A percentile compares a stretch with the other conserved stretches of the same genome.
Conservation (phyloP, 2,888 invertebrate species). For the Myathropa florea region DNA sequence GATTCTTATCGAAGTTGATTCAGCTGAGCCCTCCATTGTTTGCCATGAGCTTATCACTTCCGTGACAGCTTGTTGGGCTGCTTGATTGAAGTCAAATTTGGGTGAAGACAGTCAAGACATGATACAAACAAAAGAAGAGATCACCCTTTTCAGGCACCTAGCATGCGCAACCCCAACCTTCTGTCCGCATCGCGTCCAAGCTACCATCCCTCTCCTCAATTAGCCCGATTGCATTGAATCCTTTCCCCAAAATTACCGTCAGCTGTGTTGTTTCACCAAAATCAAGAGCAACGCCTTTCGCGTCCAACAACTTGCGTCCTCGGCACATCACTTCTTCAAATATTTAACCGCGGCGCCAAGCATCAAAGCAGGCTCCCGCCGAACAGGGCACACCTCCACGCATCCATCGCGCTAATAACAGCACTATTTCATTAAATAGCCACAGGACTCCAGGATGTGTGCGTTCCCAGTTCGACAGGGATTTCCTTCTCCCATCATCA, state of each 20-base stretch:
- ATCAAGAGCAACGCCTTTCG: conserved; percentile 47
- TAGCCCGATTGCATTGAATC: not conserved
- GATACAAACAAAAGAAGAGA: too few relatives aligned
- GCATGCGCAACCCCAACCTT: not conserved
- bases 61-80: not conserved
- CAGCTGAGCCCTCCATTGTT: not conserved
- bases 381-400: not conserved
- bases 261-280: conserved; percentile 57
- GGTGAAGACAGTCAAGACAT: too few relatives aligned
- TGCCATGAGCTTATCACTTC: not conserved
- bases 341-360: conserved; percentile 54
- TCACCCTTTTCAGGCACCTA: not conserved
- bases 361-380: conserved; percentile 33
- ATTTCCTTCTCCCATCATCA: conserved; percentile 37
- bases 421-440: conserved; percentile 63
- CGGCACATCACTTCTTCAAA: conserved; percentile 53
- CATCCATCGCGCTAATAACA: conserved; percentile 46
- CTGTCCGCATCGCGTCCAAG: not conserved
- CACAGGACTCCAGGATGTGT: conserved; percentile 34
- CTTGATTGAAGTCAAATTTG: too few relatives aligned
- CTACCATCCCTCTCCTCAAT: not conserved
- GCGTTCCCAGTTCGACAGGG: conserved; percentile 28
- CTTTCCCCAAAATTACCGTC: conserved; percentile 18
- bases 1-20: not conserved
- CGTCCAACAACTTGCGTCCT: conserved; percentile 14